Percentiles rank a stretch among this genome's conserved stretches.
Conservation (phyloP, 1,140 invertebrate species). For the Bacillus rossius region DNA sequence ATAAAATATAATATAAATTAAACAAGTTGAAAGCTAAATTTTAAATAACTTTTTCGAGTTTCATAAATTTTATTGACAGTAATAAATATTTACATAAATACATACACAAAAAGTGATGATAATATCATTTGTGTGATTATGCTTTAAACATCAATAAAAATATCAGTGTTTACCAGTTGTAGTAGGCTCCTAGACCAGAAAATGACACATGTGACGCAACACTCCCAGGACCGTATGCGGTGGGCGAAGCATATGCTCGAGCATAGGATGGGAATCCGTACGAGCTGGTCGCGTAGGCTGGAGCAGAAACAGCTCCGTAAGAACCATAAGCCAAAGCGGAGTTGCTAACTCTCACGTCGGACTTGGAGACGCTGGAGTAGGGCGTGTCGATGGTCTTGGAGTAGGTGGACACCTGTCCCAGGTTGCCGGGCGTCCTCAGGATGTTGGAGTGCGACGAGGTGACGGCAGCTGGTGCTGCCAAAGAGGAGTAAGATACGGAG, state of each 20-base stretch:
- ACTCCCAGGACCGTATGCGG: conserved; percentile 15
- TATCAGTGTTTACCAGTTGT: conserved; percentile 1
- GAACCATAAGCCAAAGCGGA: conserved; percentile 17
- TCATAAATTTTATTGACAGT: too few relatives aligned
- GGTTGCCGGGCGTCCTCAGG: conserved; percentile 18
- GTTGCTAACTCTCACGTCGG: conserved; percentile 28
- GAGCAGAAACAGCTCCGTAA: conserved; percentile 13
- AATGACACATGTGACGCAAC: neutral
- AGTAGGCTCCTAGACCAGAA: conserved; percentile 4
- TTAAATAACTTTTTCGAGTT: too few relatives aligned
- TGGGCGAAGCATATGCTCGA: neutral
- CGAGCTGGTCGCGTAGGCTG: conserved; percentile 23
- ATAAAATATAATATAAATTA: too few relatives aligned
- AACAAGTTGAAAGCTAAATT: too few relatives aligned
- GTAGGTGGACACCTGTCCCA: conserved; percentile 19
- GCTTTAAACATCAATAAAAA: too few relatives aligned
- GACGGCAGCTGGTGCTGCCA: conserved; percentile 15
- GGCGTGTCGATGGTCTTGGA: conserved; percentile 25
- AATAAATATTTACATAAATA: too few relatives aligned
- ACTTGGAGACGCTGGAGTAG: conserved; percentile 27
- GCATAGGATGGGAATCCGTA: neutral
- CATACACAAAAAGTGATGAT: too few relatives aligned
- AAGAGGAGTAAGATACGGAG: conserved; percentile 9
- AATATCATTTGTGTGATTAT: too few relatives aligned
- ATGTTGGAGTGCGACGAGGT: conserved; percentile 17